Evolutionary conservation across 2,797 vertebrate genomes (phyloP).

Genomic region (Pangasius macronema): DNA sequence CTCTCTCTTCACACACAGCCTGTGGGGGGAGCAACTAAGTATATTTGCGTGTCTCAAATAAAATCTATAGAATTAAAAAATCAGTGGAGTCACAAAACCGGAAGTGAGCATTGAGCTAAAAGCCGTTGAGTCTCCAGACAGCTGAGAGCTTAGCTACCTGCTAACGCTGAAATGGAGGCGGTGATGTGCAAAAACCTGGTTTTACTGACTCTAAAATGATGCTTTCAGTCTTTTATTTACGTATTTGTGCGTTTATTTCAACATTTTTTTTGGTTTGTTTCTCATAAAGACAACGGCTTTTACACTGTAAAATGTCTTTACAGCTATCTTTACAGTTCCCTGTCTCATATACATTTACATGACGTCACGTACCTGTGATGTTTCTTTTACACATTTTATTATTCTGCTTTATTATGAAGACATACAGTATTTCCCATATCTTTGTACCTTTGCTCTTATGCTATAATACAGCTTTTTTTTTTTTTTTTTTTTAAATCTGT

Average conservation of each 20-base stretch:
- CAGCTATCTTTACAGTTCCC: neutral
- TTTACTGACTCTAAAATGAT: neutral
- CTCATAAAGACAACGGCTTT: neutral
- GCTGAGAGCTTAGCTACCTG: neutral
- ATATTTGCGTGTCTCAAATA: neutral
- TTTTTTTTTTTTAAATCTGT: too few relatives aligned
- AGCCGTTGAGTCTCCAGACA: neutral
- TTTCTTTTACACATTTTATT: neutral
- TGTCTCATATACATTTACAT: neutral
- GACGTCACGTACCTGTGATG: neutral
- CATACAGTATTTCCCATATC: neutral
- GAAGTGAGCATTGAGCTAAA: neutral
- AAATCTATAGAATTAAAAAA: neutral
- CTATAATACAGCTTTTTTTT: neutral
- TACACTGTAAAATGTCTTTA: neutral
- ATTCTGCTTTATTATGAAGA: neutral
- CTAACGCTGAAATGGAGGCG: neutral
- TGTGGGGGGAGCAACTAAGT: neutral
- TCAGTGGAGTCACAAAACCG: neutral
- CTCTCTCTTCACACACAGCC: neutral
- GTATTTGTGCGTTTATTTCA: neutral
- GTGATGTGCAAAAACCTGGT: neutral
- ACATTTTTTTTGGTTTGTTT: neutral
- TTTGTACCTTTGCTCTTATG: neutral
- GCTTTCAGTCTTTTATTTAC: neutral